phyloP scores from a whole-genome alignment of 2,113 vertebrate species.

The Ceyx cyanopectus region DNA sequence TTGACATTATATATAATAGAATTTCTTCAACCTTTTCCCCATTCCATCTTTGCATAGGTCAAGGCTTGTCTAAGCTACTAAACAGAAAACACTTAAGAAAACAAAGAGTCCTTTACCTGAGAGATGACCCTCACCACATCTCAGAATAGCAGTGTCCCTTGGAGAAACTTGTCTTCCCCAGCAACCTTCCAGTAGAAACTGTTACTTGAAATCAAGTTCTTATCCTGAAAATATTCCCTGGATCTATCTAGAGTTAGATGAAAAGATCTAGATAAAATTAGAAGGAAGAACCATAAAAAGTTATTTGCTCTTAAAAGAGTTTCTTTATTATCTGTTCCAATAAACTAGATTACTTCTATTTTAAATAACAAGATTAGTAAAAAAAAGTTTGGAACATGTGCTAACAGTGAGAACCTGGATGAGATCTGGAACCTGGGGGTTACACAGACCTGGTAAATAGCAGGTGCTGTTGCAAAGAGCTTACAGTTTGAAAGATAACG shows the following conservation, averaged over 20 bases:
- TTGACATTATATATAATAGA: neutral
- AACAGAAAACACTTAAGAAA: neutral
- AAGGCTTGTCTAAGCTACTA: neutral
- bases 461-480: neutral
- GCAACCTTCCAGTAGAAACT: neutral
- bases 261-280: neutral
- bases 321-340: slow-evolving; percentile 44
- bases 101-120: neutral
- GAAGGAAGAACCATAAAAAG: slow-evolving; percentile 29
- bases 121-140: neutral
- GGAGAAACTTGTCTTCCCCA: neutral
- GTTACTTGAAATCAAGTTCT: neutral
- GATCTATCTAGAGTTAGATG: neutral
- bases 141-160: neutral
- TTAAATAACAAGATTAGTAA: slow-evolving; percentile 51
- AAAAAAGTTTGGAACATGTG: neutral
- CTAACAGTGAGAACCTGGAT: slow-evolving; percentile 7
- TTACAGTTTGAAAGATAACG: neutral
- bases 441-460: neutral
- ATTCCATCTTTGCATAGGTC: neutral
- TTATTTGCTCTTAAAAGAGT: slow-evolving; percentile 18
- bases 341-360: neutral
- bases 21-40: neutral
- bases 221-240: neutral
- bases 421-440: neutral